These are phyloP conservation scores for Sebastes miniatus DNA, from an alignment of 2,797 vertebrate species.

Conservation along the genomic window DNA sequence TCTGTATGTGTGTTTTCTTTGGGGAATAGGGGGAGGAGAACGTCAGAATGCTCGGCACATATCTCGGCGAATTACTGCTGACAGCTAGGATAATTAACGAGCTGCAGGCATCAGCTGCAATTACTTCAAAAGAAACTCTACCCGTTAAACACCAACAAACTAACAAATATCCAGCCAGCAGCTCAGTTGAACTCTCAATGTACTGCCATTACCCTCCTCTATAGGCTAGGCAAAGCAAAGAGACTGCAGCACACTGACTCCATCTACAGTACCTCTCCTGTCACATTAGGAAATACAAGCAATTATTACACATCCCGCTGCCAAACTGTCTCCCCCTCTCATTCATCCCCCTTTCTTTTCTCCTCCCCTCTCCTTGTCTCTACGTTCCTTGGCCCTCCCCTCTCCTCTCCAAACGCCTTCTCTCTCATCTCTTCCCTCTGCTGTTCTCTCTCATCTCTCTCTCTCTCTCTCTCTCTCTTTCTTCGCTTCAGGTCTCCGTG, in stretches of 20 bases:
- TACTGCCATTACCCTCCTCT: constrained; percentile 40
- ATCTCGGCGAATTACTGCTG: constrained; percentile 61
- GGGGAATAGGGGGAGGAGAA: constrained; percentile 44
- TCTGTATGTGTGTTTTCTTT: constrained; percentile 55
- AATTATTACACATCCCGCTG: constrained; percentile 63
- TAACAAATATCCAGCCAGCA: constrained; percentile 41
- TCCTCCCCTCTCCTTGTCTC: constrained; percentile 48
- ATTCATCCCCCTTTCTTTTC: constrained; percentile 27
- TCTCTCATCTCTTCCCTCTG: constrained; percentile 18
- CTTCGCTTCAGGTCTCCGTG: constrained; percentile 64
- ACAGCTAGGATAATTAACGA: constrained; percentile 73
- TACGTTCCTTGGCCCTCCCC: not conserved
- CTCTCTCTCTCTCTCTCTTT: constrained; percentile 28
- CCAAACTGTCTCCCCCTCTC: constrained; percentile 39
- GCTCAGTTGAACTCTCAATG: constrained; percentile 41
- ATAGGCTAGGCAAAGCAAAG: constrained; percentile 6
- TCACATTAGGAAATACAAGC: constrained; percentile 63
- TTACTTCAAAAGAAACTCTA: constrained; percentile 65
- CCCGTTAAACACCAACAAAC: constrained; percentile 55
- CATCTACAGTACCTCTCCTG: constrained; percentile 43
- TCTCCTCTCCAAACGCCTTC: constrained; percentile 2
- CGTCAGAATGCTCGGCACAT: constrained; percentile 39
- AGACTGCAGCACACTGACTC: constrained; percentile 28
- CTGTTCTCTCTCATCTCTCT: constrained; percentile 23
- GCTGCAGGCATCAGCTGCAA: constrained; percentile 52